phyloP scores from a whole-genome alignment of 2,113 vertebrate genomes.

The Ovis canadensis region DNA sequence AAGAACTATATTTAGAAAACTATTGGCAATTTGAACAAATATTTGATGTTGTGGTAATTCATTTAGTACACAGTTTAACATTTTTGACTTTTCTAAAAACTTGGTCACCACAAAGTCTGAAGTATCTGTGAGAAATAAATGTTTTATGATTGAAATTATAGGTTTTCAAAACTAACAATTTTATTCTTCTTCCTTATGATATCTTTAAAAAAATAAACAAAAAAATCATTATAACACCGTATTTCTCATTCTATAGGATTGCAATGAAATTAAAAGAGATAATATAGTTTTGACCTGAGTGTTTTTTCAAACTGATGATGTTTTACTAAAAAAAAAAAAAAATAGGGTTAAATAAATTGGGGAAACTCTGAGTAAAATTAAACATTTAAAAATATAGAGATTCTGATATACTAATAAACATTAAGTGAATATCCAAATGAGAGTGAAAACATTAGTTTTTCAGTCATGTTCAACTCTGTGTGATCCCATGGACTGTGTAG shows the following conservation, averaged over 20 bases:
- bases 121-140: not conserved
- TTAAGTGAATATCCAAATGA: not conserved
- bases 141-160: not conserved
- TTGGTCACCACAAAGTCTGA: not conserved
- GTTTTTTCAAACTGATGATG: not conserved
- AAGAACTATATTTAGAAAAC: constrained; percentile 6
- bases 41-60: not conserved
- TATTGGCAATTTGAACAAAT: not conserved
- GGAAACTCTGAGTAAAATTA: constrained; percentile 3
- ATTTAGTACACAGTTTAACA: not conserved
- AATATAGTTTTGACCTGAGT: not conserved
- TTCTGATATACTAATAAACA: not conserved
- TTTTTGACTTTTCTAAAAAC: not conserved
- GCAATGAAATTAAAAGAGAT: not conserved
- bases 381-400: not conserved
- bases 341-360: not conserved
- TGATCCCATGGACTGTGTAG: not conserved
- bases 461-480: not conserved
- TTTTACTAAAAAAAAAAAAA: not conserved
- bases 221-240: not conserved
- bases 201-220: not conserved
- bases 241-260: not conserved
- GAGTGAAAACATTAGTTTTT: not conserved
- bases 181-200: not conserved
- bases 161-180: not conserved